Conservation (phyloP, 2,113 vertebrate genomes). For the Pteruthius melanotis region DNA sequence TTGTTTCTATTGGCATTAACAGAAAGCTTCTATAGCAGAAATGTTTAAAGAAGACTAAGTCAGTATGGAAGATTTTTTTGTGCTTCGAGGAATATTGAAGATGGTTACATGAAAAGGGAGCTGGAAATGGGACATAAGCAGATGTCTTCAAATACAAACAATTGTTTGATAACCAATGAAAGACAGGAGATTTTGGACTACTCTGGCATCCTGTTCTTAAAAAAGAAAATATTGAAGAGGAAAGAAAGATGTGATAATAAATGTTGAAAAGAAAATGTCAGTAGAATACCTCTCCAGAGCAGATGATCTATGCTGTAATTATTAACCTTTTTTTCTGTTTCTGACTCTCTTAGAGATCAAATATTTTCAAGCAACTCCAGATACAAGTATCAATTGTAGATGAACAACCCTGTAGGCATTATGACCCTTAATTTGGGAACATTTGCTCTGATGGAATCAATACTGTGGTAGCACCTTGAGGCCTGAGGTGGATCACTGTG, state of each 20-base stretch:
- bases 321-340: not conserved
- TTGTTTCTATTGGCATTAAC: not conserved
- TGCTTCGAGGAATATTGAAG: constrained; percentile 4
- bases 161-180: not conserved
- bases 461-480: not conserved
- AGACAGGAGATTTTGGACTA: not conserved
- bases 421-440: not conserved
- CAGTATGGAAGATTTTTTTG: constrained; percentile 13
- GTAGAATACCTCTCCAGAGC: not conserved
- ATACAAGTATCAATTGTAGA: not conserved
- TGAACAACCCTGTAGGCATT: not conserved
- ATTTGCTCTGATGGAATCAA: not conserved
- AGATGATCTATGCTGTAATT: not conserved
- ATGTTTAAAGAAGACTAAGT: not conserved
- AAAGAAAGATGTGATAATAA: not conserved
- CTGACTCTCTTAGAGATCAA: not conserved
- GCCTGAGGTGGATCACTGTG: not conserved
- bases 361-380: not conserved
- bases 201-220: not conserved
- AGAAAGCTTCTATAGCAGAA: not conserved
- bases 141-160: not conserved
- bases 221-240: not conserved
- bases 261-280: not conserved
- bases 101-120: not conserved
- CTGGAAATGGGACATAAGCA: not conserved